Evolutionary conservation across 2,888 invertebrate genomes (phyloP).

Genomic region (Eutolmus rufibarbis): DNA sequence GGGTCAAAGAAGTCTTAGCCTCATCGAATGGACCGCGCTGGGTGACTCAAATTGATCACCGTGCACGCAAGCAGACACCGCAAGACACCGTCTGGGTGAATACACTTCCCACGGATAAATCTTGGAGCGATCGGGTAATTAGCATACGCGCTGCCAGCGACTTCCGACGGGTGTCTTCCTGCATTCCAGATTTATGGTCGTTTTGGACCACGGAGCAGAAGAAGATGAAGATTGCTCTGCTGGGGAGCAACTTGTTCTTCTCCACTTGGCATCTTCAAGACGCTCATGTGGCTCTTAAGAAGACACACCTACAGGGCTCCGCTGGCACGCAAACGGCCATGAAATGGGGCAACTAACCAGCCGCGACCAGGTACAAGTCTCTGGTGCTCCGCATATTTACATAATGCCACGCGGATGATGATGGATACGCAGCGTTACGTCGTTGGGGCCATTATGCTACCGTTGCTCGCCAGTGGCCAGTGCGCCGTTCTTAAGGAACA

Average conservation of each 20-base stretch:
- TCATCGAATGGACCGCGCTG: not conserved
- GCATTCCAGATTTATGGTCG: constrained; percentile 24
- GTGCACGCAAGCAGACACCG: not conserved
- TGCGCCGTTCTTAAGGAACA: not conserved
- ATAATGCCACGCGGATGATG: constrained; percentile 27
- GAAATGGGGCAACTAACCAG: constrained; percentile 36
- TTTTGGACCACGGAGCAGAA: not conserved
- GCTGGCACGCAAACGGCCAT: not conserved
- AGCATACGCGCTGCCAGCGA: constrained; percentile 25
- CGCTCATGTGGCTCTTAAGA: not conserved
- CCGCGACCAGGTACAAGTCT: not conserved
- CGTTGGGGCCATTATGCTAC: not conserved
- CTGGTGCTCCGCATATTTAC: constrained; percentile 10
- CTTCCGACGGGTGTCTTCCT: constrained; percentile 38
- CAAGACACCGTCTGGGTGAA: not conserved
- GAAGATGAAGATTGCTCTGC: not conserved
- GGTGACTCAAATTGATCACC: not conserved
- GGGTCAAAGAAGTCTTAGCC: not conserved
- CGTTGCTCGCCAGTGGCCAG: constrained; percentile 2
- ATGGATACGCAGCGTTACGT: constrained; percentile 4
- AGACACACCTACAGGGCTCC: constrained; percentile 10
- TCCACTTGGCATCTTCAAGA: not conserved
- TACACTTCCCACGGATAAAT: constrained; percentile 35
- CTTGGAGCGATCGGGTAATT: constrained; percentile 24
- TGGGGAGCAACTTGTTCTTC: not conserved